phyloP scores from a whole-genome alignment of 2,888 invertebrate species.

The Noctuana brunneofusca region DNA sequence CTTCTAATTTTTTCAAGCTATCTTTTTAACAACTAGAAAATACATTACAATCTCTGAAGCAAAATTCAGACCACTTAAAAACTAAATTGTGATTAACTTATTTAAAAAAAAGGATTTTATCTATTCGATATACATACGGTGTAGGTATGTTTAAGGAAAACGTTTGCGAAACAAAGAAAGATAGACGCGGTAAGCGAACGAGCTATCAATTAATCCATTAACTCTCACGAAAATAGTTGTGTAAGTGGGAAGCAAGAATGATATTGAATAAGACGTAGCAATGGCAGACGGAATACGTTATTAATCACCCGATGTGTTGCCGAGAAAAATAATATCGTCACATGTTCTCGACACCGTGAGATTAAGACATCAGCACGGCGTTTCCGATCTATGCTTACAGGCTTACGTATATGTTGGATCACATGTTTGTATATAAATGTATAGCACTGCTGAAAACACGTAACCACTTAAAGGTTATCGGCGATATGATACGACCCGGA shows the following conservation, averaged over 20 bases:
- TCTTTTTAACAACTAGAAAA: not conserved
- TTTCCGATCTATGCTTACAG: constrained; percentile 45
- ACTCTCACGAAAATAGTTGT: constrained; percentile 31
- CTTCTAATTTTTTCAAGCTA: not conserved
- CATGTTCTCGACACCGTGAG: constrained; percentile 75
- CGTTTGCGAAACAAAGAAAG: not conserved
- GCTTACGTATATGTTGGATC: constrained; percentile 21
- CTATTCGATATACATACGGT: too few relatives aligned
- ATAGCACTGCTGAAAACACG: too few relatives aligned
- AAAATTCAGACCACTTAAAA: too few relatives aligned
- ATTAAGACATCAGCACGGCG: constrained; percentile 71
- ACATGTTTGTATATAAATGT: not conserved
- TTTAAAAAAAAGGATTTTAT: too few relatives aligned
- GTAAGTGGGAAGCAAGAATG: constrained; percentile 39
- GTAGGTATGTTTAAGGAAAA: not conserved
- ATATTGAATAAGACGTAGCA: constrained; percentile 65
- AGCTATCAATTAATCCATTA: constrained; percentile 35
- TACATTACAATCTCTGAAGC: too few relatives aligned
- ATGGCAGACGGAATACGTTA: constrained; percentile 69
- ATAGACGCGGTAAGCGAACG: constrained; percentile 28
- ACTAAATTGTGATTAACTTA: too few relatives aligned
- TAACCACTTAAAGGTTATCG: too few relatives aligned
- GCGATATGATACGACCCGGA: too few relatives aligned
- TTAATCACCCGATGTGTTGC: constrained; percentile 77
- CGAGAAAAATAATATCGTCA: constrained; percentile 79